Conservation (phyloP, 2,888 invertebrate genomes). For the Atethmia centrago region DNA sequence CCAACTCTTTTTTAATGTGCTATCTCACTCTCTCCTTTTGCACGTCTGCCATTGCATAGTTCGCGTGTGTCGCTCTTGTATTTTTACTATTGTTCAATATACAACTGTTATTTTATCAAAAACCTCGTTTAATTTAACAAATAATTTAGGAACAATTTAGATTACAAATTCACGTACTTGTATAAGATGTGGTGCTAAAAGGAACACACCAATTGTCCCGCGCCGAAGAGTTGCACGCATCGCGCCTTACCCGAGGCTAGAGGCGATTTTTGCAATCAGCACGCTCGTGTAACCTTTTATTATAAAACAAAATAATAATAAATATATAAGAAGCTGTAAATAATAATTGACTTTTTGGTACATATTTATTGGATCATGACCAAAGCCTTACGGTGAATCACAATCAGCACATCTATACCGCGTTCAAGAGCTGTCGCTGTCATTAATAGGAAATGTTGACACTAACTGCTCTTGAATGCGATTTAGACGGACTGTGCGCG, state of each 20-base stretch:
- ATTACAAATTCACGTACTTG: constrained; percentile 12
- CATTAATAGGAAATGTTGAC: neutral
- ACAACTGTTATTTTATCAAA: too few species aligned
- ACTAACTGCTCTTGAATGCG: neutral
- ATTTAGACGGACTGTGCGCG: too few species aligned
- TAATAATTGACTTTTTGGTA: constrained; percentile 22
- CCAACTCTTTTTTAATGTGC: too few species aligned
- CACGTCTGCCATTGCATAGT: too few species aligned
- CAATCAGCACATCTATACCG: neutral
- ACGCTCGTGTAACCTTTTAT: constrained; percentile 64
- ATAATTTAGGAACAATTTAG: too few species aligned
- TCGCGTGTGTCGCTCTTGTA: too few species aligned
- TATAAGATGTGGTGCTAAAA: constrained; percentile 34
- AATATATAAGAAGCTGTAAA: constrained; percentile 40
- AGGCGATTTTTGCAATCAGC: constrained; percentile 71
- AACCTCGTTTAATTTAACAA: too few species aligned
- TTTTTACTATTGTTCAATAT: too few species aligned
- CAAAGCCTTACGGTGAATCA: neutral
- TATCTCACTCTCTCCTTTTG: too few species aligned
- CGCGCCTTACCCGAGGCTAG: constrained; percentile 62
- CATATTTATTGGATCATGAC: constrained; percentile 7
- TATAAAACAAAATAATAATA: constrained; percentile 53
- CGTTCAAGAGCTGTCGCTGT: neutral
- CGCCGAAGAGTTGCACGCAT: constrained; percentile 45
- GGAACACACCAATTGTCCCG: constrained; percentile 57